A percentile compares a stretch with the other conserved stretches of the same genome.
Evolutionary conservation across 2,888 invertebrate genomes (phyloP).

Genomic region (Strigamia transsilvanica): DNA sequence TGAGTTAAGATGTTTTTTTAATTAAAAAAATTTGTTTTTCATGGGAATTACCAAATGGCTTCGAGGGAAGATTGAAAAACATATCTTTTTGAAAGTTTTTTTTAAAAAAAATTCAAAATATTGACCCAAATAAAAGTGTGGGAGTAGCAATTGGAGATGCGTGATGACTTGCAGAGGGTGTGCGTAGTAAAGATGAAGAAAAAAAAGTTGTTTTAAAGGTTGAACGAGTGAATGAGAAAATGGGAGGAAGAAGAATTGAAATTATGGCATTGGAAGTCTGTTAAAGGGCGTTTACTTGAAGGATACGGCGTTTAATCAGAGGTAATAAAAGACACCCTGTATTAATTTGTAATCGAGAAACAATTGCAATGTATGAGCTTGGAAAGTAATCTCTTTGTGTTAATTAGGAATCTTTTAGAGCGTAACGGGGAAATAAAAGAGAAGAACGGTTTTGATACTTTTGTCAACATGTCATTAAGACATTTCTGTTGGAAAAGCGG

Average conservation of each 20-base stretch:
- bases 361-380: too few species aligned
- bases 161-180: background rate
- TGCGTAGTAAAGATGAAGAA: constrained; percentile 32
- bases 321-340: too few species aligned
- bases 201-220: constrained; percentile 36
- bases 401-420: too few species aligned
- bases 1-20: too few species aligned
- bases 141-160: constrained; percentile 38
- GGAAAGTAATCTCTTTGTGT: too few species aligned
- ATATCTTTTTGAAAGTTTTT: background rate
- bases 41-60: background rate
- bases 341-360: too few species aligned
- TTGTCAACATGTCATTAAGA: constrained; percentile 29
- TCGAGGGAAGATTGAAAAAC: background rate
- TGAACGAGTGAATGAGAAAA: constrained; percentile 35
- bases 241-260: constrained; percentile 31
- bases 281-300: background rate
- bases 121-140: constrained; percentile 20
- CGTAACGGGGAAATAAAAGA: background rate
- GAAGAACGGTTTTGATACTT: background rate
- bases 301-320: too few species aligned
- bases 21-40: background rate
- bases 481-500: background rate
- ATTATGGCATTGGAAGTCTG: constrained; percentile 22
- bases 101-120: background rate